phyloP scores from a whole-genome alignment of 2,888 invertebrate species.

The Temnothorax rugatulus region DNA sequence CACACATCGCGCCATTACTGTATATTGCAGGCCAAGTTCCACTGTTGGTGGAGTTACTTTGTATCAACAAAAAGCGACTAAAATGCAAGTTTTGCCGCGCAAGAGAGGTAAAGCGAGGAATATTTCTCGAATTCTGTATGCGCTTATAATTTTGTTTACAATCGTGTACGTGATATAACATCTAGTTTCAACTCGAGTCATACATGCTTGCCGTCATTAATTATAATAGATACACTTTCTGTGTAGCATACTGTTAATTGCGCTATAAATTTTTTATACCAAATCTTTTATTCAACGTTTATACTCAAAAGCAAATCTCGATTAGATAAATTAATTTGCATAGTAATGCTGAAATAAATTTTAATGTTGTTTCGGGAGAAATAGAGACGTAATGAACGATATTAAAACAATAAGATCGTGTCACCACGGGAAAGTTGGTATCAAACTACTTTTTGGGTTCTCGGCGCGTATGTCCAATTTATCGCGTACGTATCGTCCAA shows the following conservation, averaged over 20 bases:
- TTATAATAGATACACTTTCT: background rate
- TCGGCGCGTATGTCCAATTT: background rate
- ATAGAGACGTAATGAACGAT: background rate
- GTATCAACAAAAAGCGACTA: slow-evolving; percentile 6
- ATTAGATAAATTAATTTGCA: slow-evolving; percentile 1
- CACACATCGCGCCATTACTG: slow-evolving; percentile 38
- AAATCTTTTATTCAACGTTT: background rate
- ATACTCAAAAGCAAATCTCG: background rate
- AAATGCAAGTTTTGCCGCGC: slow-evolving; percentile 22
- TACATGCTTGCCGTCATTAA: background rate
- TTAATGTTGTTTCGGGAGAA: background rate
- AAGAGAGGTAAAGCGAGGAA: background rate
- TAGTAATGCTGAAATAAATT: background rate
- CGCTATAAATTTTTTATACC: background rate
- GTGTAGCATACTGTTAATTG: no score
- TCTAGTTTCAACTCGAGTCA: background rate
- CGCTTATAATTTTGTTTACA: background rate
- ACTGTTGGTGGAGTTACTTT: slow-evolving; percentile 2
- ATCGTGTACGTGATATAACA: background rate
- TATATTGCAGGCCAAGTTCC: slow-evolving; percentile 9
- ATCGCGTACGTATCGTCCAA: slow-evolving; percentile 28
- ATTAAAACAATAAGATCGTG: slow-evolving; percentile 16
- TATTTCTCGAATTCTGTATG: background rate
- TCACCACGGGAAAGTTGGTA: background rate
- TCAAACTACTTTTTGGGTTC: background rate